phyloP scores from a whole-genome alignment of 2,113 vertebrate genomes.

The Furnarius figulus region DNA sequence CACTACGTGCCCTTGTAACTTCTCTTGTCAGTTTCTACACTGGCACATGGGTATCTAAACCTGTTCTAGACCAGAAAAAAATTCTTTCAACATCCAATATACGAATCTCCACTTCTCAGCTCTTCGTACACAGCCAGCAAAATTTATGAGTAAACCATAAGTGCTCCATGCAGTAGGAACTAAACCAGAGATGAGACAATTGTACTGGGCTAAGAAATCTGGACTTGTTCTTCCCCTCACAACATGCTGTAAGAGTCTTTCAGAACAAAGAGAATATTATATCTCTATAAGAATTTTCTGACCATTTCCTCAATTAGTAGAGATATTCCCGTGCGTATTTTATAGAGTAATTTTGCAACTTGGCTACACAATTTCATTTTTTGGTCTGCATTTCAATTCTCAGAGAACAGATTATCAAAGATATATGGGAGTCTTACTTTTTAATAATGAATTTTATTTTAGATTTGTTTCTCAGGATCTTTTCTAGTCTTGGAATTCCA shows the following conservation, averaged over 20 bases:
- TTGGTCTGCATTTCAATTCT: background rate
- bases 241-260: background rate
- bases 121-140: background rate
- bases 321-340: background rate
- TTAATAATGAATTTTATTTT: slow-evolving; percentile 83
- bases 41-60: background rate
- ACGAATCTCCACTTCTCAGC: background rate
- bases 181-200: background rate
- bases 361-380: background rate
- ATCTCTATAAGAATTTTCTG: background rate
- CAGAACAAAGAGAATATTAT: background rate
- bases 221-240: background rate
- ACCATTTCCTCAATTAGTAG: background rate
- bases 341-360: background rate
- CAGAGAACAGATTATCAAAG: background rate
- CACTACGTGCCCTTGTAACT: background rate
- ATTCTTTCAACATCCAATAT: background rate
- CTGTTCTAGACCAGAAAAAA: background rate
- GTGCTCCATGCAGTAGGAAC: background rate
- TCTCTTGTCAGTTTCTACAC: background rate
- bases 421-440: slow-evolving; percentile 63
- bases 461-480: slow-evolving; percentile 79
- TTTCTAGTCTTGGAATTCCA: slow-evolving; percentile 83
- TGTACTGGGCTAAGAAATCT: background rate
- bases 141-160: background rate